phyloP scores from a whole-genome alignment of 2,888 invertebrate genomes.

The Cosmia pyralina region DNA sequence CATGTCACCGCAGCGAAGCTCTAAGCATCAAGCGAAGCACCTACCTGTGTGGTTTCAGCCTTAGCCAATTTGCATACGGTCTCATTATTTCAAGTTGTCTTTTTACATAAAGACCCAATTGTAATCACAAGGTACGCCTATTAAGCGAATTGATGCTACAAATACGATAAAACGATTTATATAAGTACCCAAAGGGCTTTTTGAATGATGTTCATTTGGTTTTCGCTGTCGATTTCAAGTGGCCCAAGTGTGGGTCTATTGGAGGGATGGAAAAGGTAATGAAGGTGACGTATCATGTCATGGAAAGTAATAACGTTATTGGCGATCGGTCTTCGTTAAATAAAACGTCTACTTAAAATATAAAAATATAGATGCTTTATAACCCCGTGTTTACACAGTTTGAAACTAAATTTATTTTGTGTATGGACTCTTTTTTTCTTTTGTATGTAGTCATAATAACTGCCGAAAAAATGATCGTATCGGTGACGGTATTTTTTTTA shows the following conservation, averaged over 20 bases:
- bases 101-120: constrained; percentile 50
- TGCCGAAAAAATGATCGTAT: too few species aligned
- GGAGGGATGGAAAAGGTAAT: constrained; percentile 10
- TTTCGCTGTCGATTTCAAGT: constrained; percentile 48
- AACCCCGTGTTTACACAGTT: background rate
- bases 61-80: constrained; percentile 41
- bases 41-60: background rate
- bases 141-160: constrained; percentile 67
- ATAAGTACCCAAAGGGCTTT: constrained; percentile 64
- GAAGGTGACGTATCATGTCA: background rate
- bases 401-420: too few species aligned
- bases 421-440: too few species aligned
- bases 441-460: too few species aligned
- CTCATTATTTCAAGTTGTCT: constrained; percentile 48
- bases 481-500: too few species aligned
- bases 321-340: background rate
- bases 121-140: constrained; percentile 61
- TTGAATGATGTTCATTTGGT: constrained; percentile 73
- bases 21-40: background rate
- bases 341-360: background rate
- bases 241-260: constrained; percentile 56
- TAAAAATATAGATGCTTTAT: background rate
- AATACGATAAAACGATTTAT: constrained; percentile 73
- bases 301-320: background rate
- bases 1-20: background rate